Evolutionary conservation across 1,140 invertebrate species (phyloP).

Genomic region (Drosophila obscura): DNA sequence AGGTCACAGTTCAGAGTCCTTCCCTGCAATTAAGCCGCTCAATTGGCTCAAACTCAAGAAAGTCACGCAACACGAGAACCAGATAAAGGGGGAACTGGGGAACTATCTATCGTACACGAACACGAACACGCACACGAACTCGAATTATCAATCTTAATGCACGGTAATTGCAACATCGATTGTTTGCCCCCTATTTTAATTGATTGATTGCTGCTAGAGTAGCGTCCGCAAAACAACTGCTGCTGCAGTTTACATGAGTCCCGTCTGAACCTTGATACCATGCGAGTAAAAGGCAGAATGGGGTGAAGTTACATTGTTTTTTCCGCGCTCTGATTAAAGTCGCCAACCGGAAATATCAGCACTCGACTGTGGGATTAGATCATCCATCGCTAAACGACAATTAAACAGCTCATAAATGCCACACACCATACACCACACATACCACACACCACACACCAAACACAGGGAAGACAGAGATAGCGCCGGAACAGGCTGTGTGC

Average conservation of each 20-base stretch:
- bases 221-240: constrained; percentile 40
- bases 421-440: not conserved
- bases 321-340: constrained; percentile 49
- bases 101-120: not conserved
- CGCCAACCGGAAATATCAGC: constrained; percentile 65
- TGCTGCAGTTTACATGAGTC: not conserved
- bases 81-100: not conserved
- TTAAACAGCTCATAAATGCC: constrained; percentile 49
- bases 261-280: constrained; percentile 33
- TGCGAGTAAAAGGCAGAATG: not conserved
- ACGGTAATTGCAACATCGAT: constrained; percentile 65
- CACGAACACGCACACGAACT: not conserved
- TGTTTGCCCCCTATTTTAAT: constrained; percentile 44
- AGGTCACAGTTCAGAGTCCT: not conserved
- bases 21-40: not conserved
- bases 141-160: constrained; percentile 54
- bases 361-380: constrained; percentile 42
- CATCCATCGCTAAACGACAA: constrained; percentile 57
- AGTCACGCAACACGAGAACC: constrained; percentile 28
- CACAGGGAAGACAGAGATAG: not conserved
- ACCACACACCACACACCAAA: not conserved
- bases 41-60: constrained; percentile 44
- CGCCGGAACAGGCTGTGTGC: too few species aligned
- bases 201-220: constrained; percentile 50
- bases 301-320: constrained; percentile 44